These are phyloP conservation scores for Mesochorus sp. DNA, from an alignment of 2,888 invertebrate genomes.

Conservation along the genomic window DNA sequence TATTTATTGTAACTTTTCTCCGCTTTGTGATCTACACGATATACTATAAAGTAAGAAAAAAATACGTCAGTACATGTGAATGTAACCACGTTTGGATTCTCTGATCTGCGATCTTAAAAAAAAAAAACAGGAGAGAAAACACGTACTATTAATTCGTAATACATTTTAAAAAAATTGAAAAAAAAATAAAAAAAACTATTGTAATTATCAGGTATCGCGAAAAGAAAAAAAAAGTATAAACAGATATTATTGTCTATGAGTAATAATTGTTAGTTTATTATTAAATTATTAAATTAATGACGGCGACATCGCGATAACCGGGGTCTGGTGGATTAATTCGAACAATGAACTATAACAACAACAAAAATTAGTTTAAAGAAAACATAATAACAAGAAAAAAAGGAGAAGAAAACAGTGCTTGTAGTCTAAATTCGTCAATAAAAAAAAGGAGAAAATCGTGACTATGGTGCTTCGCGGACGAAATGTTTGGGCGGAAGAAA, in stretches of 20 bases:
- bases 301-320: constrained; percentile 27
- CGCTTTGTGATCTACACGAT: constrained; percentile 76
- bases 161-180: constrained; percentile 30
- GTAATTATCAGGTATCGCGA: constrained; percentile 61
- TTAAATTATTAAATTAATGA: constrained; percentile 68
- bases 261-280: constrained; percentile 73
- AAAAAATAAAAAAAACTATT: constrained; percentile 43
- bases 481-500: constrained; percentile 44
- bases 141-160: constrained; percentile 57
- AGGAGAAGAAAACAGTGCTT: constrained; percentile 61
- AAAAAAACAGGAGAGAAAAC: constrained; percentile 42
- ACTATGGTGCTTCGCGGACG: constrained; percentile 58
- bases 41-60: constrained; percentile 57
- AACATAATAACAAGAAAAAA: constrained; percentile 44
- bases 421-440: constrained; percentile 66
- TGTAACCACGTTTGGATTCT: constrained; percentile 72
- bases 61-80: constrained; percentile 69
- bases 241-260: constrained; percentile 73
- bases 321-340: constrained; percentile 32
- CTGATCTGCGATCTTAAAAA: constrained; percentile 70
- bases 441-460: constrained; percentile 62
- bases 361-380: constrained; percentile 48
- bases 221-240: constrained; percentile 71
- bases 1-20: constrained; percentile 71
- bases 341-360: constrained; percentile 60